Evolutionary conservation across 2,113 vertebrate genomes (phyloP), one percentile per base, ranked within the genome.

Genomic region (Cryptotis parvus): DNA sequence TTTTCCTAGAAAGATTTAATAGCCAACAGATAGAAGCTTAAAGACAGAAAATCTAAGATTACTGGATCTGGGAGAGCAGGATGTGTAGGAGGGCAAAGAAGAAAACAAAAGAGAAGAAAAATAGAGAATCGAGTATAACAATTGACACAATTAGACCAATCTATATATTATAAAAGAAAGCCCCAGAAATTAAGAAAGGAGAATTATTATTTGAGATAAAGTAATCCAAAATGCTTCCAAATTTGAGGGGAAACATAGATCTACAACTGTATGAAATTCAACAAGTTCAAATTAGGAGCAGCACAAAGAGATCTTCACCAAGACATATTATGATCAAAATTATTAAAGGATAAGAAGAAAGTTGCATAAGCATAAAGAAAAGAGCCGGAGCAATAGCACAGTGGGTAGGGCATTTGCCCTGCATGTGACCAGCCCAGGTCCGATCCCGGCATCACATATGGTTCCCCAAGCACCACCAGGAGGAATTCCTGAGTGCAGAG

Each of bases 1-100:
- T 4, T 70, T 65, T 24, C 49, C 52, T 61, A 69, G n/a, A 81
- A 45, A 29, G 15, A 7, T 55, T 52, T 70, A 84, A 77, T 31
- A 63, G 22, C 41, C 58, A 92, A 75, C 2, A 84, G 24, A 37
- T 31, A 49, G 29, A 92, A 65, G 39, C 58, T 35, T 66, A 88
- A 72, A 65, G 11, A 84, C 39, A 84, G 1, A 49, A 72, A 20
- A 92, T 41, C 68, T 73, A 41, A 89, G 65, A 89, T 65, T 52
- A 41, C 4, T 14, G 15, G 39, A 58, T 22, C 55, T 58, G 55
- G 24, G 55, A 24, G 22, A 58, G 22, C 6, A 58, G 55, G 55
- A 58, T 18, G 31, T 83, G 20, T 69, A 43, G 82, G 49, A 63
- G 58, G n/a, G 3, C 55, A 58, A 87, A 68, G 27, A 14, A 11